phyloP scores from a whole-genome alignment of 2,113 vertebrate genomes.

The Cyprinus carpio region DNA sequence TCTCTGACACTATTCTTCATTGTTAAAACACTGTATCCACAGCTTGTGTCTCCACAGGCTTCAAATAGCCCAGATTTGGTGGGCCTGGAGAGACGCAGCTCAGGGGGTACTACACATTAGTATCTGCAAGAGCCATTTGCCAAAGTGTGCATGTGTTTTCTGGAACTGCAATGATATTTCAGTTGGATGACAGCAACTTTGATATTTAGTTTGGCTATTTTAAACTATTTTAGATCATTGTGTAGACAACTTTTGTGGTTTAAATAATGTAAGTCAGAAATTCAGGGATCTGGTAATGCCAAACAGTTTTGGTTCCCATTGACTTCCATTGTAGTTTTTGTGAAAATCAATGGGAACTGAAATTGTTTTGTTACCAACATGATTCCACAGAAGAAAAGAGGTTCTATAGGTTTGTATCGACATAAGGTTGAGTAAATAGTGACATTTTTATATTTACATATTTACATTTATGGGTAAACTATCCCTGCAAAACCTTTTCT shows the following conservation, averaged over 20 bases:
- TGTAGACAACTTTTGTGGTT: too few relatives aligned
- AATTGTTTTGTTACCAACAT: too few relatives aligned
- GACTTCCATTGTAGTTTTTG: too few relatives aligned
- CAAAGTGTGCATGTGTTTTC: not conserved
- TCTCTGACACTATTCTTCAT: constrained; percentile 73
- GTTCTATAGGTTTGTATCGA: too few relatives aligned
- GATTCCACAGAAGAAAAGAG: too few relatives aligned
- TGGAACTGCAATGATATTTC: constrained; percentile 7
- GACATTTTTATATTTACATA: too few relatives aligned
- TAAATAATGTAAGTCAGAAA: not conserved
- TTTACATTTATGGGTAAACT: too few relatives aligned
- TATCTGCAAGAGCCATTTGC: constrained; percentile 49
- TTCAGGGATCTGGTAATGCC: not conserved
- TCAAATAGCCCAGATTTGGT: constrained; percentile 74
- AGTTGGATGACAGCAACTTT: not conserved
- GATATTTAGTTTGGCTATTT: not conserved
- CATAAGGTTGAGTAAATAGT: too few relatives aligned
- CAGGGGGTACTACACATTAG: constrained; percentile 40
- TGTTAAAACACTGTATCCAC: constrained; percentile 75
- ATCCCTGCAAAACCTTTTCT: too few relatives aligned
- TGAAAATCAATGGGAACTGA: too few relatives aligned
- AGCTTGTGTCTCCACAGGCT: constrained; percentile 74
- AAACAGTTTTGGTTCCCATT: not conserved
- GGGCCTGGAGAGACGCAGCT: constrained; percentile 60
- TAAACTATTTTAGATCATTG: not conserved